Evolutionary conservation across 2,113 vertebrate species (phyloP), one percentile per base, ranked within the genome.

Genomic region (Stictonetta naevosa): DNA sequence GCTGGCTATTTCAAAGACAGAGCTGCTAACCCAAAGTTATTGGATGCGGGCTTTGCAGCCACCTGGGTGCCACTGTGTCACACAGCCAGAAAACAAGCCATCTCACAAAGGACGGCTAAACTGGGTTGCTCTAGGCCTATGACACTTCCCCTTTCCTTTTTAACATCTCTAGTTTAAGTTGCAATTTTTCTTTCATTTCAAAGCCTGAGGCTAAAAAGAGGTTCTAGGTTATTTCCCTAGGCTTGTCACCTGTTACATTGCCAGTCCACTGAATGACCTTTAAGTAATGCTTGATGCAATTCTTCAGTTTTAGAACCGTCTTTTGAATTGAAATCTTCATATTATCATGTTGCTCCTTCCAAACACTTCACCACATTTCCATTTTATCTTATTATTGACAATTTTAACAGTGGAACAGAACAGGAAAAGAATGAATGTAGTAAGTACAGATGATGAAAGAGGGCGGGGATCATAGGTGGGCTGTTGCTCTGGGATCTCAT

Each of bases 331-430:
- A 81, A 83, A 64, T 78, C 67, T 60, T 79, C 20, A 1, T 68
- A 9, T 23, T 74, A 3, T 18, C 52, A 1, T 79, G 44, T n/a
- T 86, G 59, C 19, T 44, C 77, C 53, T 81, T 22, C 33, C 44
- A 66, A 42, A 7, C 50, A 13, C 50, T 69, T 86, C 28, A 34
- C 31, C 67, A 10, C 42, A n/a, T 79, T 84, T 81, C 69, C 28
- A 21, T 79, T 63, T 88, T 74, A 33, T 48, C 8, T 23, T 64
- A 81, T 87, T 87, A 34, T 26, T 68, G 69, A 46, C 64, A 50
- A 21, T 86, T 96, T 66, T 82, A 91, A 33, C 33, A 79, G 48
- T 63, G 88, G 75, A 82, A 48, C 42, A 85, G 86, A 79, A 76
- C 8, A 19, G 36, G 23, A 86, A 42, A 86, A 69, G 77, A 77